phyloP scores from a whole-genome alignment of 2,888 invertebrate genomes.

The Sinhomidia bicolor region DNA sequence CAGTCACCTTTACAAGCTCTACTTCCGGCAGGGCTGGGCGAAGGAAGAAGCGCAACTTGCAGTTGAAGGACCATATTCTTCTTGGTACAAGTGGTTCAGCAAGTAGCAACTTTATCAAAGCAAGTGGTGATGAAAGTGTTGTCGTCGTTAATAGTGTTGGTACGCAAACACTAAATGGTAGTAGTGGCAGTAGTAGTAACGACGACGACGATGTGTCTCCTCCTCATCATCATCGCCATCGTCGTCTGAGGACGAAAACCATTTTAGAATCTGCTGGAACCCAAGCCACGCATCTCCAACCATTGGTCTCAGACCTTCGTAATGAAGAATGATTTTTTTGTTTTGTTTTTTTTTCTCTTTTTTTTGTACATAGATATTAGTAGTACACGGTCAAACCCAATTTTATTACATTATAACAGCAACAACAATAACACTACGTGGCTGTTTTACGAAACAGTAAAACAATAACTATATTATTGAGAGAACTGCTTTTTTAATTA shows the following conservation, averaged over 20 bases:
- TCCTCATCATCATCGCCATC: slow-evolving; percentile 22
- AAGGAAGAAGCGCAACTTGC: slow-evolving; percentile 55
- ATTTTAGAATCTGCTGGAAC: slow-evolving; percentile 53
- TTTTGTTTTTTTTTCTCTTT: not conserved
- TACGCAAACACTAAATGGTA: not conserved
- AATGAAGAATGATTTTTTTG: slow-evolving; percentile 59
- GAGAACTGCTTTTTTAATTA: slow-evolving; percentile 61
- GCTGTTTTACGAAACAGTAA: not conserved
- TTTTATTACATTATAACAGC: not conserved
- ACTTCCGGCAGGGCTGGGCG: slow-evolving; percentile 21
- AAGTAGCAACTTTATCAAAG: slow-evolving; percentile 3
- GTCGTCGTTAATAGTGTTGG: slow-evolving; percentile 17
- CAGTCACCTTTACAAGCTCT: not conserved
- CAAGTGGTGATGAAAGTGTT: not conserved
- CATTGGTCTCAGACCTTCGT: slow-evolving; percentile 69
- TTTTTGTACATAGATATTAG: slow-evolving; percentile 8
- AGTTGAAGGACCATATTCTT: slow-evolving; percentile 43
- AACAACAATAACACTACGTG: too few relatives aligned
- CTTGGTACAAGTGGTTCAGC: slow-evolving; percentile 21
- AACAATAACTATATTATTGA: too few relatives aligned
- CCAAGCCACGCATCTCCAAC: slow-evolving; percentile 67
- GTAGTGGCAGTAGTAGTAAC: not conserved
- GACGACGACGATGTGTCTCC: not conserved
- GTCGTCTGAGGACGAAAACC: not conserved
- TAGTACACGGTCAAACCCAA: slow-evolving; percentile 16